Percentiles rank a stretch among this genome's conserved stretches.
Conservation (phyloP, 2,113 vertebrate species). For the Motacilla alba region DNA sequence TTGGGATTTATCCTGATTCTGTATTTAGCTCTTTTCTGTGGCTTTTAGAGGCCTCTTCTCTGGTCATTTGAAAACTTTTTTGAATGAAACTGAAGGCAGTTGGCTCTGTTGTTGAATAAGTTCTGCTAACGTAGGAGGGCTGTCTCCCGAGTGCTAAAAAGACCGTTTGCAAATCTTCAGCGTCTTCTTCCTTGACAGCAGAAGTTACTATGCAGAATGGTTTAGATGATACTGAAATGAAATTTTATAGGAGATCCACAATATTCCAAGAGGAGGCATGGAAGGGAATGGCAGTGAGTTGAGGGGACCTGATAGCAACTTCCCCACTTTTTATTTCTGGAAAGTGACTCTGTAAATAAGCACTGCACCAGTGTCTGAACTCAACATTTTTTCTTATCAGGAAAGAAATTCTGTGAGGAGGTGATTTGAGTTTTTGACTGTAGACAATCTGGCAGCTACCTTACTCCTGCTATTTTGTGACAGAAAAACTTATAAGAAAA, state of each 20-base stretch:
- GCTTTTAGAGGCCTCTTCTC: not conserved
- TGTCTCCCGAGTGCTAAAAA: slow-evolving; percentile 60
- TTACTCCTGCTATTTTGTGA: not conserved
- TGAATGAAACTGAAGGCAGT: slow-evolving; percentile 60
- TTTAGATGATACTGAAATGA: not conserved
- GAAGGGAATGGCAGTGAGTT: not conserved
- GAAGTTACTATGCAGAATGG: not conserved
- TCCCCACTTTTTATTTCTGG: not conserved
- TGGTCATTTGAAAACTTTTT: slow-evolving; percentile 31
- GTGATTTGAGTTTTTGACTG: not conserved
- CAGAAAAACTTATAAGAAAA: not conserved
- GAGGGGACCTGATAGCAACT: not conserved
- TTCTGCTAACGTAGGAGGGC: slow-evolving; percentile 49
- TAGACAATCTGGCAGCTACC: slow-evolving; percentile 16
- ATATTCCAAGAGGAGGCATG: not conserved
- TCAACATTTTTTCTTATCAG: not conserved
- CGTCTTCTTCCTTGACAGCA: slow-evolving; percentile 44
- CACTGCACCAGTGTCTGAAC: not conserved
- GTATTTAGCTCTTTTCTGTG: not conserved
- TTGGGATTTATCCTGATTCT: not conserved
- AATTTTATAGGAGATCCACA: not conserved
- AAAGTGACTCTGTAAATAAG: not conserved
- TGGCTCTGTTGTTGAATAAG: slow-evolving; percentile 29
- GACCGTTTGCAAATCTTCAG: slow-evolving; percentile 47
- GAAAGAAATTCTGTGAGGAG: not conserved